Conservation (phyloP, 2,113 vertebrate genomes). For the Calyptommatus sinebrachiatus region DNA sequence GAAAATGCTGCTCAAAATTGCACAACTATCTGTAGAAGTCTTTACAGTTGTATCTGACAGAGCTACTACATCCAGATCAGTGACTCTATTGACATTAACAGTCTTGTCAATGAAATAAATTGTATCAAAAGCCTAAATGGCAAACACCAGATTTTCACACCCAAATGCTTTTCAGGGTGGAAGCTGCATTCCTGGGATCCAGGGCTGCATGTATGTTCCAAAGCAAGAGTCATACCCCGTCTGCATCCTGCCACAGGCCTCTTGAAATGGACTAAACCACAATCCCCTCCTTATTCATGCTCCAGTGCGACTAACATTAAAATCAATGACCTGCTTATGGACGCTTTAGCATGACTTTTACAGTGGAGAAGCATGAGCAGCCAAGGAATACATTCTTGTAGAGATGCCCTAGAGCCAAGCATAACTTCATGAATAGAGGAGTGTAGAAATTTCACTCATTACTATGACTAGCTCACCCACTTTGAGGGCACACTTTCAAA, state of each 20-base stretch:
- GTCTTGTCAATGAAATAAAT: not conserved
- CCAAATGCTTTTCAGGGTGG: conserved; percentile 22
- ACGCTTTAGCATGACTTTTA: conserved; percentile 21
- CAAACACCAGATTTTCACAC: conserved; percentile 15
- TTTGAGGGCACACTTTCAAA: conserved; percentile 15
- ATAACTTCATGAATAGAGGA: not conserved
- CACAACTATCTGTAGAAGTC: not conserved
- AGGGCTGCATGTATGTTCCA: conserved; percentile 11
- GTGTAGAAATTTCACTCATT: not conserved
- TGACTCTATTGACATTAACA: not conserved
- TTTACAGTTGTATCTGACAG: not conserved
- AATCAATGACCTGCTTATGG: conserved; percentile 30
- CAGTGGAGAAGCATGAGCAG: conserved; percentile 9
- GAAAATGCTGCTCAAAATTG: not conserved
- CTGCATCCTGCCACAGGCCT: conserved; percentile 2
- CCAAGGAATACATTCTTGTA: conserved; percentile 35
- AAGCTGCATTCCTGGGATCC: not conserved
- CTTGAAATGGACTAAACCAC: conserved; percentile 18
- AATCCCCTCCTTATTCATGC: conserved; percentile 18
- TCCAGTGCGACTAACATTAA: conserved; percentile 3
- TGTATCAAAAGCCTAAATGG: not conserved
- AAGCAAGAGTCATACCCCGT: accelerated
- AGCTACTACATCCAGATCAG: not conserved
- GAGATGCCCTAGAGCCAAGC: conserved; percentile 5
- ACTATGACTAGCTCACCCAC: not conserved